Conservation (phyloP, 2,797 vertebrate genomes). For the Saxicola maurus region DNA sequence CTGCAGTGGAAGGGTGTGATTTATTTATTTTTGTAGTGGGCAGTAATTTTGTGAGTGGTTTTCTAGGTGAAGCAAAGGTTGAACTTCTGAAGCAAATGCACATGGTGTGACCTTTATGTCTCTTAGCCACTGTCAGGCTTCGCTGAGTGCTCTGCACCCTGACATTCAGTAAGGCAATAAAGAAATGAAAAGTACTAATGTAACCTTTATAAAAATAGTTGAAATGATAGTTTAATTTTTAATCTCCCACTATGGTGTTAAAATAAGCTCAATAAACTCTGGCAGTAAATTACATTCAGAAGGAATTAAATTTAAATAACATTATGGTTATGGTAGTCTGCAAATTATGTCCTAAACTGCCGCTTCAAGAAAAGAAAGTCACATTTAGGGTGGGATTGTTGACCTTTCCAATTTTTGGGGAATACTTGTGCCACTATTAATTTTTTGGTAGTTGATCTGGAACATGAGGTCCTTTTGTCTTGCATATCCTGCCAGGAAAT, state of each 20-base stretch:
- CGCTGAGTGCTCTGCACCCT: conserved; percentile 52
- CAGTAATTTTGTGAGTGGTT: conserved; percentile 48
- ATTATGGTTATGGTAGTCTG: neutral
- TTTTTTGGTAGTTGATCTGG: neutral
- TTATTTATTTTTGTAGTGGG: conserved; percentile 1
- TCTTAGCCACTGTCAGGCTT: conserved; percentile 53
- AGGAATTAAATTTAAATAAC: conserved; percentile 41
- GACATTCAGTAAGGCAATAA: conserved; percentile 67
- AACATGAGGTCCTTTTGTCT: neutral
- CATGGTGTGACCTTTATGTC: conserved; percentile 54
- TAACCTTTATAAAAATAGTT: conserved; percentile 70
- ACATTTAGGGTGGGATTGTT: neutral
- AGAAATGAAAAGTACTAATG: conserved; percentile 65
- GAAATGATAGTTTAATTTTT: conserved; percentile 70
- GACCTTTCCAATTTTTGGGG: neutral
- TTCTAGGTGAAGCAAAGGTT: conserved; percentile 23
- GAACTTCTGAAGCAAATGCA: conserved; percentile 52
- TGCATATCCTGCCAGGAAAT: neutral
- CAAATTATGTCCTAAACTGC: conserved; percentile 19
- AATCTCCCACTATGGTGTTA: conserved; percentile 52
- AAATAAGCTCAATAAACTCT: conserved; percentile 65
- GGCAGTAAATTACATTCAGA: conserved; percentile 2
- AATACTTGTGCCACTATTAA: neutral
- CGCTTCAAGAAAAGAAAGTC: neutral
- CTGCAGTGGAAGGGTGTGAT: neutral